These are phyloP conservation scores for Aphaenogaster rudis DNA, from an alignment of 1,140 invertebrate species.

Conservation along the genomic window DNA sequence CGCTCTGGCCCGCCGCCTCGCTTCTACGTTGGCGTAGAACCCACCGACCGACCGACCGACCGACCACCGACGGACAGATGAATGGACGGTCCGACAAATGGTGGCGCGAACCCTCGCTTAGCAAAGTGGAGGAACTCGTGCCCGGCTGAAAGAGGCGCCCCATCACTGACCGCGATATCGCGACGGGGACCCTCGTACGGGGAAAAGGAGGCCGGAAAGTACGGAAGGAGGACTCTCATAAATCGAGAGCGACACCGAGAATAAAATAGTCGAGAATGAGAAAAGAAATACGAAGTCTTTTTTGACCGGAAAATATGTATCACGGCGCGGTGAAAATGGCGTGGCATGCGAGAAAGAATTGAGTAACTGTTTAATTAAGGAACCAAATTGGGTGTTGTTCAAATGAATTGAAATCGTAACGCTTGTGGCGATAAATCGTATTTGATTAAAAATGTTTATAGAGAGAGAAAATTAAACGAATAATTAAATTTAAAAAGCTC, in stretches of 20 bases:
- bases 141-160: conserved; percentile 35
- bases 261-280: conserved; percentile 16
- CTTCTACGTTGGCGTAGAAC: conserved; percentile 19
- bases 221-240: neutral
- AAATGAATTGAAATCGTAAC: conserved; percentile 2
- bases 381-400: neutral
- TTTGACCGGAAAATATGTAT: neutral
- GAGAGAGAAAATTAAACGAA: conserved; percentile 19
- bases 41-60: conserved; percentile 50
- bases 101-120: conserved; percentile 54
- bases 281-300: neutral
- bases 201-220: neutral
- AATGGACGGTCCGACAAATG: conserved; percentile 72
- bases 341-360: neutral
- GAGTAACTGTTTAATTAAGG: conserved; percentile 16
- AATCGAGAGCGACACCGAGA: neutral
- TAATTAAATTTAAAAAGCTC: conserved; percentile 31
- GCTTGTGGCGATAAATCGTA: neutral
- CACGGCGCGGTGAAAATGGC: neutral
- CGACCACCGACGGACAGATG: conserved; percentile 62
- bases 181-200: neutral
- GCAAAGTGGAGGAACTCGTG: conserved; percentile 57
- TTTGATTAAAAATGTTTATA: conserved; percentile 25
- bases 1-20: conserved; percentile 8
- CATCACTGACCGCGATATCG: conserved; percentile 26